Evolutionary conservation across 2,113 vertebrate species (phyloP).

Genomic region (Turdus rufiventris): DNA sequence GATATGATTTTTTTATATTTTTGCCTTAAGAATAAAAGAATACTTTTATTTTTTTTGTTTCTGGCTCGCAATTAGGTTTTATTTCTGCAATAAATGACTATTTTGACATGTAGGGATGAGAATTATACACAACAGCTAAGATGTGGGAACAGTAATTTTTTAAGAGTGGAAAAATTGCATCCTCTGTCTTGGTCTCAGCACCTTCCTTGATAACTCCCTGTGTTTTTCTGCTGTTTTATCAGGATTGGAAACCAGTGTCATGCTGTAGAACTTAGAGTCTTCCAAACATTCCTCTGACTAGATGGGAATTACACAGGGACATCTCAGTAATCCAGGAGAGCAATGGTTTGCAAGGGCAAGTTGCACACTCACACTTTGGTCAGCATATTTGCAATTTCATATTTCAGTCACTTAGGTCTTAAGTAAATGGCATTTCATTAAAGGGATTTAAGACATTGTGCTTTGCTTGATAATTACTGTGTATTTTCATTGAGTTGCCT

Average conservation of each 20-base stretch:
- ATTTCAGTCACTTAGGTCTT: background rate
- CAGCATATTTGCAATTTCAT: background rate
- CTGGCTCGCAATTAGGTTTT: background rate
- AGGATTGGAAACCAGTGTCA: background rate
- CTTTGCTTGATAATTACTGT: background rate
- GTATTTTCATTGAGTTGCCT: background rate
- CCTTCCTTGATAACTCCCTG: background rate
- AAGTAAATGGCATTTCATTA: background rate
- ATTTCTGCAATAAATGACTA: background rate
- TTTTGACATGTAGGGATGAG: background rate
- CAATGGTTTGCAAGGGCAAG: background rate
- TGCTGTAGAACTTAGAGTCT: background rate
- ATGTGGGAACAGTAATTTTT: background rate
- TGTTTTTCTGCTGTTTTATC: background rate
- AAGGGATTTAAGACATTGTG: background rate
- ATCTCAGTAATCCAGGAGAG: background rate
- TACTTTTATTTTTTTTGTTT: rapidly evolving
- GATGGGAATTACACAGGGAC: background rate
- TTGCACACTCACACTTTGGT: background rate
- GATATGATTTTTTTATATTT: background rate
- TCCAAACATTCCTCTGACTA: background rate
- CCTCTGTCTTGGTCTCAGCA: background rate
- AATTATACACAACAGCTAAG: background rate
- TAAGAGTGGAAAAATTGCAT: background rate
- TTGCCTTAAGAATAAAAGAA: background rate